Conservation (phyloP, 2,797 vertebrate species). For the Girardinus metallicus region DNA sequence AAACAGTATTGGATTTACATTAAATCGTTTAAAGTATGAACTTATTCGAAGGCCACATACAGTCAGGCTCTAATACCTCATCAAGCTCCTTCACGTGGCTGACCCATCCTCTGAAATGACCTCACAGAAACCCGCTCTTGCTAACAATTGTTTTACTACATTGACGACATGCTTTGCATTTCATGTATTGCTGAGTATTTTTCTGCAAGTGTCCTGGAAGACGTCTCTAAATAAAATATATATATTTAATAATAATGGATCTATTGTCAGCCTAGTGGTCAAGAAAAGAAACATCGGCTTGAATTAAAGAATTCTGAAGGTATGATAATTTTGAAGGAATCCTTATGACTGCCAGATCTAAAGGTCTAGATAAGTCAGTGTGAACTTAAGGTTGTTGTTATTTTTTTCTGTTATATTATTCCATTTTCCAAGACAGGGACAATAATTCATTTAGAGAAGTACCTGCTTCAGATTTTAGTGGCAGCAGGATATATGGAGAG, state of each 20-base stretch:
- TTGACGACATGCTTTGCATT: not conserved
- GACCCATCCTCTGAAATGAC: not conserved
- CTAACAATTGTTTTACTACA: too few relatives aligned
- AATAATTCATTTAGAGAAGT: not conserved
- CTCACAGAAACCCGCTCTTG: too few relatives aligned
- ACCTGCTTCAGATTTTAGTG: constrained; percentile 82
- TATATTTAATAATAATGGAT: not conserved
- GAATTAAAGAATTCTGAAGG: not conserved
- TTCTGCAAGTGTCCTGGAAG: not conserved
- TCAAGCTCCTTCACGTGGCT: not conserved
- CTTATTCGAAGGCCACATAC: not conserved
- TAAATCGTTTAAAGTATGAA: not conserved
- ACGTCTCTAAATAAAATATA: not conserved
- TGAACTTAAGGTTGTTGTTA: too few relatives aligned
- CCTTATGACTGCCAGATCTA: too few relatives aligned
- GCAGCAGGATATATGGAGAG: constrained; percentile 65
- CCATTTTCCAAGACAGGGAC: not conserved
- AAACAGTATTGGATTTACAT: not conserved
- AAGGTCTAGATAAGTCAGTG: too few relatives aligned
- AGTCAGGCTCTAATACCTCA: not conserved
- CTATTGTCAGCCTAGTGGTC: not conserved
- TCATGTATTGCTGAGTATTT: not conserved
- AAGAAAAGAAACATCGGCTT: not conserved
- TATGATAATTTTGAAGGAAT: not conserved
- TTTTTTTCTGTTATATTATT: not conserved